A percentile compares a stretch with the other conserved stretches of the same genome.
Evolutionary conservation across 2,888 invertebrate genomes (phyloP).

Genomic region (Omphaloscelis lunosa): DNA sequence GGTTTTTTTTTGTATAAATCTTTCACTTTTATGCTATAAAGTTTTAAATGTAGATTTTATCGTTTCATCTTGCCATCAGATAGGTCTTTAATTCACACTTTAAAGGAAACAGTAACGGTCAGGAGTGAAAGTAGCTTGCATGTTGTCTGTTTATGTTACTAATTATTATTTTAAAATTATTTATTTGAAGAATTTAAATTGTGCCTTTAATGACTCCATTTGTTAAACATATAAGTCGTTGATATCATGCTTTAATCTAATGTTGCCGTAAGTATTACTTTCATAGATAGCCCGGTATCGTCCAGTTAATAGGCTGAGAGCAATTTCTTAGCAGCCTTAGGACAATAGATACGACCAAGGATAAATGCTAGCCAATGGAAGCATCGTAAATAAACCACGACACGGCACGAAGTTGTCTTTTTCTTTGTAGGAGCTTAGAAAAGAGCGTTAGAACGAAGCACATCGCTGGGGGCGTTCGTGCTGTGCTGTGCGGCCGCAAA

Average conservation of each 20-base stretch:
- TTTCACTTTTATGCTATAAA: constrained; percentile 68
- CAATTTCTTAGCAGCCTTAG: constrained; percentile 65
- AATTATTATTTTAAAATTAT: constrained; percentile 9
- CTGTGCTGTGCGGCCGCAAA: constrained; percentile 75
- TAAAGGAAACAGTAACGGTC: constrained; percentile 70
- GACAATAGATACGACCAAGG: constrained; percentile 74
- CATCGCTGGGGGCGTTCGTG: constrained; percentile 85
- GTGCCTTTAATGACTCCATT: constrained; percentile 10
- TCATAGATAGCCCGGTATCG: constrained; percentile 51
- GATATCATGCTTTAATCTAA: constrained; percentile 34
- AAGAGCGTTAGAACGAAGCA: constrained; percentile 85
- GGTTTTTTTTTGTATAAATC: constrained; percentile 58
- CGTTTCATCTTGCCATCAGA: constrained; percentile 58
- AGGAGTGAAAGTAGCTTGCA: constrained; percentile 61
- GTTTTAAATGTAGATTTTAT: constrained; percentile 64
- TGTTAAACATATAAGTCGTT: constrained; percentile 10
- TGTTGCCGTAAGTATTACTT: constrained; percentile 36
- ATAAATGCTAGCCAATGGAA: constrained; percentile 80
- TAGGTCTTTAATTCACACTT: constrained; percentile 65
- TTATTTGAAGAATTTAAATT: constrained; percentile 26
- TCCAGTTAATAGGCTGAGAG: constrained; percentile 54
- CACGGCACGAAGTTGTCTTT: constrained; percentile 76
- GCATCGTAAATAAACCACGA: constrained; percentile 84
- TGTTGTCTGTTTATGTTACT: constrained; percentile 26
- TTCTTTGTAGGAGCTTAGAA: constrained; percentile 81